Conservation (phyloP, 1,140 invertebrate species). For the Nymphalis io region DNA sequence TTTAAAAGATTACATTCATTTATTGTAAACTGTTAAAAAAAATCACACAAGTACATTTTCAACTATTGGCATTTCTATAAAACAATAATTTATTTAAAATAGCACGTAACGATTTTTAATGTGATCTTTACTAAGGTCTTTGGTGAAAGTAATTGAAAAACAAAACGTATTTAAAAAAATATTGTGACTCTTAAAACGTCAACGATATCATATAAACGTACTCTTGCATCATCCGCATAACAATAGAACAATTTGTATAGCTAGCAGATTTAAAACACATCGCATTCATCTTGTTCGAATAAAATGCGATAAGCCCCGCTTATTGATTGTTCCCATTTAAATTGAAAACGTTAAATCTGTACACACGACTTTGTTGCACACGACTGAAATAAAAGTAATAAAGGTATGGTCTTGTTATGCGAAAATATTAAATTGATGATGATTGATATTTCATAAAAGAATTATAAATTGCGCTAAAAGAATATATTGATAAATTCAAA, state of each 20-base stretch:
- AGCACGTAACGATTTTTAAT: too few relatives aligned
- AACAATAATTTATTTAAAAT: too few relatives aligned
- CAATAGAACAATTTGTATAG: slow-evolving; percentile 63
- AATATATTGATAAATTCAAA: slow-evolving; percentile 5
- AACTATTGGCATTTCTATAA: too few relatives aligned
- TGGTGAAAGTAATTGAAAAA: too few relatives aligned
- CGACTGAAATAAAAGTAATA: slow-evolving; percentile 52
- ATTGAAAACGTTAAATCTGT: slow-evolving; percentile 70
- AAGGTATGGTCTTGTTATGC: slow-evolving; percentile 35
- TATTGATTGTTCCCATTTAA: slow-evolving; percentile 77
- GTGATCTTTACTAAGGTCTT: too few relatives aligned
- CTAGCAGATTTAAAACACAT: slow-evolving; percentile 72
- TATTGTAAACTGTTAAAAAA: too few relatives aligned
- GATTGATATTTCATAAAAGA: slow-evolving; percentile 17
- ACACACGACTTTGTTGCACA: slow-evolving; percentile 63
- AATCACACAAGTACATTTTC: too few relatives aligned
- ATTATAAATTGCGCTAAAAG: slow-evolving; percentile 18
- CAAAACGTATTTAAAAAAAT: too few relatives aligned
- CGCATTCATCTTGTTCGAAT: slow-evolving; percentile 67
- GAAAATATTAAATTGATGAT: slow-evolving; percentile 32
- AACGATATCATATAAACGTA: slow-evolving; percentile 27
- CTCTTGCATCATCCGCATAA: slow-evolving; percentile 43
- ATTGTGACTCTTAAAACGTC: not conserved
- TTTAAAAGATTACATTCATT: too few relatives aligned
- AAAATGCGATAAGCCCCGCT: slow-evolving; percentile 72